Evolutionary conservation across 2,888 invertebrate genomes (phyloP).

Genomic region (Tineola bisselliella): DNA sequence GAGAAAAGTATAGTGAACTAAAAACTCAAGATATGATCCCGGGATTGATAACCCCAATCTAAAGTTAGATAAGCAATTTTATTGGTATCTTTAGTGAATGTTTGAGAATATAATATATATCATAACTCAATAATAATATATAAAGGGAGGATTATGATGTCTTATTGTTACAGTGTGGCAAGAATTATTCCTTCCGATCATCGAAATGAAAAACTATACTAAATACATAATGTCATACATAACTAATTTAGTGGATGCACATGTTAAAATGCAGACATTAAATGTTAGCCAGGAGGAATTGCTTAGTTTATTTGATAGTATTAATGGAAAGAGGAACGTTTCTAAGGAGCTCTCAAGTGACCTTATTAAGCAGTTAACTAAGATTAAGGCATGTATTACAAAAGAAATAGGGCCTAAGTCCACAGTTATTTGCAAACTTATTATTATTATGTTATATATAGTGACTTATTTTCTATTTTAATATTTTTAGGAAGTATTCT

Average conservation of each 20-base stretch:
- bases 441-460: too few relatives aligned
- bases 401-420: too few relatives aligned
- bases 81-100: neutral
- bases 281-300: slow-evolving; percentile 65
- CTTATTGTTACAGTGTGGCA: slow-evolving; percentile 71
- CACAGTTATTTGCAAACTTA: too few relatives aligned
- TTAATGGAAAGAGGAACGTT: slow-evolving; percentile 66
- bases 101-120: neutral
- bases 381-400: slow-evolving; percentile 62
- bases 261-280: slow-evolving; percentile 41
- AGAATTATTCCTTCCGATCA: slow-evolving; percentile 76
- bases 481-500: slow-evolving; percentile 50
- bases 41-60: neutral
- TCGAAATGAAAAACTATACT: slow-evolving; percentile 76
- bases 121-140: too few relatives aligned
- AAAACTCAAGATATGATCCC: neutral
- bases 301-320: slow-evolving; percentile 68
- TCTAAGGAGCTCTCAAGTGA: slow-evolving; percentile 66
- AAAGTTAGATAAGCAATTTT: neutral
- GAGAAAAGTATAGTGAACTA: slow-evolving; percentile 17
- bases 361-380: slow-evolving; percentile 59
- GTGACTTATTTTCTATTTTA: too few relatives aligned
- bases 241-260: slow-evolving; percentile 53
- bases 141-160: too few relatives aligned
- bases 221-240: slow-evolving; percentile 73